Base-by-base conservation (phyloP, 2,888 invertebrate genomes). In the Laothoe populi region DNA sequence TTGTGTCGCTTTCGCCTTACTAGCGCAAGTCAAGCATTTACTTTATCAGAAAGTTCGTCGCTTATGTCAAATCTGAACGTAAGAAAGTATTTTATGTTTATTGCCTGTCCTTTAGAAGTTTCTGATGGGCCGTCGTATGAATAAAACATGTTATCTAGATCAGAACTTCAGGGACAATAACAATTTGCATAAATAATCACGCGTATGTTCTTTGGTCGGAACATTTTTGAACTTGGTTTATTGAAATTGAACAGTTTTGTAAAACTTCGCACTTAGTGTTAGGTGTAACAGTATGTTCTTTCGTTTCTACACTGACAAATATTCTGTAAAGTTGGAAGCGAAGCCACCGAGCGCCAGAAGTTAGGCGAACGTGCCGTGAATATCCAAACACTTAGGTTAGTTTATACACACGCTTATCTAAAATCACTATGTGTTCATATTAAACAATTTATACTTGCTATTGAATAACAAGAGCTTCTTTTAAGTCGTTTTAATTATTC, bases 391-490 rank as follows among this genome's bases (percentile, higher is more conserved):
- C 53, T 53, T 53, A 31, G 53, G n/a, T 53, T 19, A 53, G 31
- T 53, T 19, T 58, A 63, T 65, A 64, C 68, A 67, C 71, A 69
- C 67, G 69, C 73, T 78, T 75, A 77, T 79, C 78, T 75, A 73
- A 77, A 80, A 83, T 79, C 79, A 81, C 72, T 74, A 70, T 70
- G 78, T 81, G 81, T 82, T 78, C 77, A 78, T 82, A 79, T 74
- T 74, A 71, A 79, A 74, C 76, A 76, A 78, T 79, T 81, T 81
- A 78, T 81, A 69, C 68, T 59, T 68, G 44, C 62, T 16, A 19
- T 16, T 35, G 19, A 11, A 19, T 53, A 23, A 21, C n/a, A n/a
- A n/a, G n/a, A n/a, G 31, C 11, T 4, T 19, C 1, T 19, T 53
- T 53, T 11, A 13, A 11, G 10, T 4, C 19, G 11, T 10, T 19